Evolutionary conservation across 2,888 invertebrate species (phyloP).

Genomic region (Drosophila meridionalis): DNA sequence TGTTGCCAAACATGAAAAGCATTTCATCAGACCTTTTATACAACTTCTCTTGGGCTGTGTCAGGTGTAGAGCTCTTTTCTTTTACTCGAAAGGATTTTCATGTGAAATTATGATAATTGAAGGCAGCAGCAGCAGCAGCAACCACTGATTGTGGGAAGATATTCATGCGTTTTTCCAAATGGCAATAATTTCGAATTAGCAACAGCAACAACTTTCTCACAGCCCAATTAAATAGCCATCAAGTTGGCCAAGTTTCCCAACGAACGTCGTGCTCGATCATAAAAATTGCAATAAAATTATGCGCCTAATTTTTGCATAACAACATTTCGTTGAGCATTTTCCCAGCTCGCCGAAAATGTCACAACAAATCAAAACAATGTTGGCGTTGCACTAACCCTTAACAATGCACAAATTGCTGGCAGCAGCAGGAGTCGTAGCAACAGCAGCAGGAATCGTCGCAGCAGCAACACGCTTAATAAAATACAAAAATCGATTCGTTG

Average conservation of each 20-base stretch:
- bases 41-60: constrained; percentile 35
- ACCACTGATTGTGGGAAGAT: constrained; percentile 25
- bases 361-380: constrained; percentile 84
- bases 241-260: constrained; percentile 44
- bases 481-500: constrained; percentile 81
- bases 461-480: constrained; percentile 73
- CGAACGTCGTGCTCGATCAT: constrained; percentile 66
- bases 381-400: constrained; percentile 69
- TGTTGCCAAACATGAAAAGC: constrained; percentile 74
- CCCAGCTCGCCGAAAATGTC: constrained; percentile 76
- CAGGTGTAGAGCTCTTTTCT: constrained; percentile 57
- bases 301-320: constrained; percentile 84
- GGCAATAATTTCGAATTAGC: constrained; percentile 54
- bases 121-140: constrained; percentile 13
- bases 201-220: constrained; percentile 63
- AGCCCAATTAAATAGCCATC: constrained; percentile 71
- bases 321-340: constrained; percentile 69
- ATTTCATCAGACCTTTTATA: constrained; percentile 61
- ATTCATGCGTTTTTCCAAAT: constrained; percentile 6
- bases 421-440: constrained; percentile 8
- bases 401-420: constrained; percentile 72
- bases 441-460: not conserved
- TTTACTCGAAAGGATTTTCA: constrained; percentile 55
- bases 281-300: constrained; percentile 84
- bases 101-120: constrained; percentile 73